These are phyloP conservation scores for Perodicticus potto DNA, from an alignment of 2,797 vertebrate species.

Conservation along the genomic window DNA sequence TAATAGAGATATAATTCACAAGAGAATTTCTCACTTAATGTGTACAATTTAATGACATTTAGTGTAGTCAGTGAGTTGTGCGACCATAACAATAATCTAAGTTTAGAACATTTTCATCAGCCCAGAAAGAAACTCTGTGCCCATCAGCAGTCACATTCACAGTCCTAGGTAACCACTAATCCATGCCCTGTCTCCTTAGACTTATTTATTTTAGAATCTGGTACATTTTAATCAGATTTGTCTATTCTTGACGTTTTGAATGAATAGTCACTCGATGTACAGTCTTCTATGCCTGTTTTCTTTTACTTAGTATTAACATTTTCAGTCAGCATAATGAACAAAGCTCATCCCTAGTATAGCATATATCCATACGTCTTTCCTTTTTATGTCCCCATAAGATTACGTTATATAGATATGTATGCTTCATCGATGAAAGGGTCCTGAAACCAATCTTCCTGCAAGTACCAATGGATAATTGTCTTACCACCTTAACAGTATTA, in stretches of 20 bases:
- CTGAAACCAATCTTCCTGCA: neutral
- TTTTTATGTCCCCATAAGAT: neutral
- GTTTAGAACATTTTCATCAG: neutral
- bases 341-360: neutral
- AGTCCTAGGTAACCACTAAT: neutral
- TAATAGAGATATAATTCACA: neutral
- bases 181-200: neutral
- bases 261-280: neutral
- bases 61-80: neutral
- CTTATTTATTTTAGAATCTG: neutral
- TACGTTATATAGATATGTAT: neutral
- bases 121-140: neutral
- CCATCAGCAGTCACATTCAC: neutral
- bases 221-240: neutral
- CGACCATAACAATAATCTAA: neutral
- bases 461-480: neutral
- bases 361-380: neutral
- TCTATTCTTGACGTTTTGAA: neutral
- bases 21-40: neutral
- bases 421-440: neutral
- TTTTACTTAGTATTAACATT: neutral
- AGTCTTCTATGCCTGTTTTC: neutral
- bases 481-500: neutral
- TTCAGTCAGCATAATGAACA: neutral
- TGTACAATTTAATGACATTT: neutral